Base-by-base conservation (phyloP, 2,797 vertebrate species). In the Benthosema pterotum region DNA sequence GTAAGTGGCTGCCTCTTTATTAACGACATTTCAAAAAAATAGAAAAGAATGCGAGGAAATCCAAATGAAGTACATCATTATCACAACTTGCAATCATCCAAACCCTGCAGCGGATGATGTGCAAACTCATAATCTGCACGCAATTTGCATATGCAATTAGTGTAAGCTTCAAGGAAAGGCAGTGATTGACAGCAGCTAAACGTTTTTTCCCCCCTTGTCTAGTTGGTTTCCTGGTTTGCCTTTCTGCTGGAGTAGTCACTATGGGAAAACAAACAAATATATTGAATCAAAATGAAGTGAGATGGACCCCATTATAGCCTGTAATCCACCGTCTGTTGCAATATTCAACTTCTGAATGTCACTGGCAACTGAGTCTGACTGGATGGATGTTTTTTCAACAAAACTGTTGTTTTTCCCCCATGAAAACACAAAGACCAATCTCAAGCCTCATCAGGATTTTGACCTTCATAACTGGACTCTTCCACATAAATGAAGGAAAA, bases 141-240 rank as follows among this genome's bases (percentile, higher is more conserved):
- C 52, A 78, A 88, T 90, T 86, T 88, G 86, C 87, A 86, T 90
- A 70, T 57, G 77, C 82, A 89, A 90, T 89, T 84, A 91, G 78
- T 54, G 65, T 70, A 32, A 62, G 77, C 77, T 83, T 75, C 74
- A 78, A 78, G 80, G 69, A 79, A 77, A 75, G 17, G 52, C 17
- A 14, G 63, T 87, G 85, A 88, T 72, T 81, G 87, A 84, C 86
- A 77, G 72, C 42, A 60, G 25, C 3, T 52, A 63, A 67, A 80
- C 75, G 64, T 25, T 25, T 25, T 25, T 25, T 75, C n/a, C n/a
- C n/a, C n/a, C n/a, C 72, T 80, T 49, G 64, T 64, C 54, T 69
- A 38, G 64, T 72, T 82, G 73, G 68, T 63, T 32, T 42, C 15
- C 18, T 60, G 22, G 22, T 53, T 17, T 42, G n/a, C 45, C 11